Evolutionary conservation across 2,888 invertebrate genomes (phyloP), one percentile per base, ranked within the genome.

Genomic region (Dorcus hopei): DNA sequence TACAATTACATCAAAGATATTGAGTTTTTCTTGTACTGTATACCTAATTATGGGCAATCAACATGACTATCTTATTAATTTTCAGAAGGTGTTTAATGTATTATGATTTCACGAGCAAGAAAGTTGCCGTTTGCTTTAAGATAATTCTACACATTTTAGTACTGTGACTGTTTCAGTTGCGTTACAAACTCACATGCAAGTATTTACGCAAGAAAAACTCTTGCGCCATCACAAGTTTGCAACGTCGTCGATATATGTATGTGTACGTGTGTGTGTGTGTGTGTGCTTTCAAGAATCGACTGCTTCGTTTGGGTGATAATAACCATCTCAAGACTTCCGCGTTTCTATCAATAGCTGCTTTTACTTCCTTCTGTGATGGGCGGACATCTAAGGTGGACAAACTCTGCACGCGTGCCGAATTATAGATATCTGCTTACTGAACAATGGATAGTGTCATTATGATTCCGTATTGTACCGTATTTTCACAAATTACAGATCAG

Each of bases 321-420:
- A 49, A 59, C 59, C 56, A 59, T 52, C 55, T 59, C 55, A 14
- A 9, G 45, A 52, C 59, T 59, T 59, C 59, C 59, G 59, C 59
- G 59, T 59, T 59, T 59, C 59, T 59, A 59, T 26, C 38, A 45
- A 40, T 11, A 38, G 19, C 23, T 9, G 54, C 54, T 54, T 54
- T 45, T 54, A 54, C 47, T 54, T 54, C 54, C 54, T 54, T 38
- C 45, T 45, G 38, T 16, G 45, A 38, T 38, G 11, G 38, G 38
- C 39, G 53, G 54, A 19, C 42, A 39, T 23, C 51, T 19, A 9
- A 16, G 38, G 45, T 51, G 40, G 57, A 51, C 57, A 41, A 57
- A 57, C 53, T 58, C 58, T 52, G 51, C 40, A 41, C 61, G 61
- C 61, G 58, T 61, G 61, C 61, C 61, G 52, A 61, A 61, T 61